Conservation (phyloP, 2,797 vertebrate genomes). For the Octomys mimax region DNA sequence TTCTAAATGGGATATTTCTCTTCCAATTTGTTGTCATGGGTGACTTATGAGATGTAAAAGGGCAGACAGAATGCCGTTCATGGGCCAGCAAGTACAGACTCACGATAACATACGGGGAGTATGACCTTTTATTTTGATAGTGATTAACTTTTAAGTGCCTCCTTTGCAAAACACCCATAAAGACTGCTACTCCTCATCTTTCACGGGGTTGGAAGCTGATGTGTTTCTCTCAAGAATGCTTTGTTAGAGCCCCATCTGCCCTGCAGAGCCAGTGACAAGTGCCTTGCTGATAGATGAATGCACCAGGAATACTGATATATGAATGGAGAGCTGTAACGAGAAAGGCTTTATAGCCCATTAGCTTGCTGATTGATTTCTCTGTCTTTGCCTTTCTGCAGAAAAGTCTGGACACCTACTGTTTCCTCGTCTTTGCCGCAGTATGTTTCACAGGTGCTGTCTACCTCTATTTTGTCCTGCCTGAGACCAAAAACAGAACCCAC, state of each 20-base stretch:
- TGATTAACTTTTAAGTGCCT: background rate
- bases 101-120: background rate
- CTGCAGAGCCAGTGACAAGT: fast-evolving
- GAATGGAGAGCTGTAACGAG: background rate
- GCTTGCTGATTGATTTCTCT: background rate
- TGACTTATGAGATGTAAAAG: background rate
- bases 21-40: background rate
- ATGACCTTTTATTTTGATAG: background rate
- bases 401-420: conserved; percentile 92
- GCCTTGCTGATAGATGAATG: background rate
- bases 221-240: background rate
- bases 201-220: background rate
- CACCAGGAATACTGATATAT: fast-evolving
- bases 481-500: conserved; percentile 98
- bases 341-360: background rate
- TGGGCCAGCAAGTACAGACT: background rate
- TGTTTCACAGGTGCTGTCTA: conserved; percentile 92
- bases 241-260: background rate
- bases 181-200: background rate
- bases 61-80: background rate
- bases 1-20: background rate
- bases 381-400: conserved; percentile 87
- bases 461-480: conserved; percentile 94
- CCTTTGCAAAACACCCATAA: background rate
- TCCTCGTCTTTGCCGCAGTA: conserved; percentile 94